These are phyloP conservation scores for Cirrhinus molitorella DNA, from an alignment of 2,797 vertebrate genomes.

Conservation along the genomic window DNA sequence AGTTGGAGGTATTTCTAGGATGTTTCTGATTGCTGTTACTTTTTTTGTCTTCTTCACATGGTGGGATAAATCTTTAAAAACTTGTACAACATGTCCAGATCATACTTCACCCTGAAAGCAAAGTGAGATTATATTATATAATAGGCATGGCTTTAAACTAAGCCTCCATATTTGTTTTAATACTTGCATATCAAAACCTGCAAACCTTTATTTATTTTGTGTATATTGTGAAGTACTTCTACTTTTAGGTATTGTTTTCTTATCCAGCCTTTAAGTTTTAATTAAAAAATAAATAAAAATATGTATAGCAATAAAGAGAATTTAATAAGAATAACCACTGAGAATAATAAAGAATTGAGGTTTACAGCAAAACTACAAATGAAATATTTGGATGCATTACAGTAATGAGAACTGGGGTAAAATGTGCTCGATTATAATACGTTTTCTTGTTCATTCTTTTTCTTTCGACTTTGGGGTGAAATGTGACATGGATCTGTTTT, in stretches of 20 bases:
- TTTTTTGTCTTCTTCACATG: background rate
- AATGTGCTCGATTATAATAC: background rate
- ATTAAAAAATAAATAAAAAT: background rate
- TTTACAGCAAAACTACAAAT: background rate
- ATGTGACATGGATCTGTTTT: background rate
- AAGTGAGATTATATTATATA: background rate
- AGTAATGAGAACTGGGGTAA: too few species aligned
- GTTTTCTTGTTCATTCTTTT: constrained; percentile 16
- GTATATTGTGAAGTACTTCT: background rate
- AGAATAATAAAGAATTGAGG: background rate
- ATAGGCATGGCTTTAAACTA: background rate
- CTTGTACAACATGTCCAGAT: background rate
- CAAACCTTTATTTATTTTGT: background rate
- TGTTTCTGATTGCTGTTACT: background rate
- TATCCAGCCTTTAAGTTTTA: background rate
- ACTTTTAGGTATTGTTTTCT: background rate
- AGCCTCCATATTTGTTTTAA: background rate
- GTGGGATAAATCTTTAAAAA: background rate
- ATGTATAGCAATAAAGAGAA: background rate
- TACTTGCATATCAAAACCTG: background rate
- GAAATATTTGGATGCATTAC: background rate
- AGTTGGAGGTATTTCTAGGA: background rate
- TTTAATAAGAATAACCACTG: background rate
- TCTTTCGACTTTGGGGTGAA: background rate
- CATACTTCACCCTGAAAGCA: background rate